Base-by-base conservation (phyloP, 2,888 invertebrate species). In the Cerastoderma edule region DNA sequence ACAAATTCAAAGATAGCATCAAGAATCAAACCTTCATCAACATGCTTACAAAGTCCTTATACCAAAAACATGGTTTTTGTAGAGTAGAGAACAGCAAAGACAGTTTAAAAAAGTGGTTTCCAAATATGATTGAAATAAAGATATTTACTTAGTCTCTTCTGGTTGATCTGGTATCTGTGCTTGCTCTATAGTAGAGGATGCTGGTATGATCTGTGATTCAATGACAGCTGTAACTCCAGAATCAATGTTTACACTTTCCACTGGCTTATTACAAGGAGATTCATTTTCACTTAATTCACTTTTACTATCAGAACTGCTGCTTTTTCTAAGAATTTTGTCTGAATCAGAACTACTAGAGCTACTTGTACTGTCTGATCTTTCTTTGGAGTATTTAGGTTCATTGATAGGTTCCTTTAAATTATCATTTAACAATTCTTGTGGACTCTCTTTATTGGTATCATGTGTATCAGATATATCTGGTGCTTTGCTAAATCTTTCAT, bases 301-400 rank as follows among this genome's bases (percentile, higher is more conserved):
- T 54, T 16, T 22, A 24, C 28, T 54, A 6, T 32, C 10, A 28
- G 28, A 57, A 28, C 57, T 28, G 27, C 30, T 57, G 57, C 28
- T 48, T 5, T 24, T 48, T 22, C 48, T 48, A 8, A 13, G 48
- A 4, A 48, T 48, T 4, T 48, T 48, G 22, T 48, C 48, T 8
- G 39, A 39, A 13, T 60, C 60, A 13, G 50, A 63, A 39, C 67
- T 72, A 50, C 67, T 67, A 28, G 72, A 67, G 30, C 63, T 67
- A 24, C 30, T 48, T 39, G 60, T 39, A 39, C 30, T 56, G 10
- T 32, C n/a, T 24, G 56, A 32, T 8, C 16, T 8, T 4, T 30
- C 56, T 32, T 56, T 56, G 32, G 32, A 56, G 10, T 10, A 8
- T 53, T n/a, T 53, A 8, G 6, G 8, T 5, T 53, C 10, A 8